Conservation (phyloP, 2,113 vertebrate genomes). For the Rattus rattus region DNA sequence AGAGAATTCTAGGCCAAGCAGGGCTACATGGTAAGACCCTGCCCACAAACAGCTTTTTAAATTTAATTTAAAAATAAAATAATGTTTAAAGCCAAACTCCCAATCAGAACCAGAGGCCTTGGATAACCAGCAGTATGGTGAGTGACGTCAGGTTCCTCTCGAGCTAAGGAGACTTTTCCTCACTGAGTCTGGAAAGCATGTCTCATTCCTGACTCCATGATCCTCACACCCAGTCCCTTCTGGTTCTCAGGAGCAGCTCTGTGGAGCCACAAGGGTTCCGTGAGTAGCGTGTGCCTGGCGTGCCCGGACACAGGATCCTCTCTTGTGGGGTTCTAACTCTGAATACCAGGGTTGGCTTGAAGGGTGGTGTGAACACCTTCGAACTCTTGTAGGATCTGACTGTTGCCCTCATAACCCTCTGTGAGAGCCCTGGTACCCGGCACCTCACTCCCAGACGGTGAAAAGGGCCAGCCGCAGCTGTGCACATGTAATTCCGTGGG, state of each 20-base stretch:
- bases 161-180: neutral
- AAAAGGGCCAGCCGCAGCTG: fast-evolving
- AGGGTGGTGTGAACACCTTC: fast-evolving
- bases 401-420: neutral
- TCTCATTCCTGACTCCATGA: neutral
- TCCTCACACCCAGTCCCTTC: neutral
- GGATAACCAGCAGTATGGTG: fast-evolving
- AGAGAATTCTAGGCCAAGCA: neutral
- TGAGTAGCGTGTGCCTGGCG: fast-evolving
- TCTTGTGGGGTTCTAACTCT: neutral
- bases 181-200: neutral
- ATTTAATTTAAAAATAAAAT: neutral
- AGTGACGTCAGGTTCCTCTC: neutral
- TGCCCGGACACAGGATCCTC: neutral
- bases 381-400: neutral
- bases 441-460: neutral
- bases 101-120: neutral
- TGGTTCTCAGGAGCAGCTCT: neutral
- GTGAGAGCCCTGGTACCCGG: neutral
- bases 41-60: neutral
- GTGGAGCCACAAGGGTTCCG: neutral
- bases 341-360: too few species aligned
- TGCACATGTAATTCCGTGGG: too few species aligned
- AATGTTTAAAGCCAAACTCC: neutral
- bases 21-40: neutral